Percentiles rank a stretch among this genome's conserved stretches.
phyloP scores from a whole-genome alignment of 2,797 vertebrate species.

The Catamblyrhynchus diadema region DNA sequence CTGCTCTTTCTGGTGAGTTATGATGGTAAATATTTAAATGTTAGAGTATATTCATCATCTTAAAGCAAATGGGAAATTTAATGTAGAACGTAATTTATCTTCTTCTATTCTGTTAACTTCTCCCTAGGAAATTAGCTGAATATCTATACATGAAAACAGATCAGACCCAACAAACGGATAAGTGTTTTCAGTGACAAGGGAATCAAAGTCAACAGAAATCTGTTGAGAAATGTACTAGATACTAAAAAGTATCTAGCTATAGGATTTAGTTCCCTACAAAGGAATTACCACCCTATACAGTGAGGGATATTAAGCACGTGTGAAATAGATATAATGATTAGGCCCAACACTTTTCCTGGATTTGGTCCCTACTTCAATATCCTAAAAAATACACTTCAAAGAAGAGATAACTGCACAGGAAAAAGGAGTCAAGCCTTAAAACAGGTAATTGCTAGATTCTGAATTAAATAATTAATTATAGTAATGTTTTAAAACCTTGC shows the following conservation, averaged over 20 bases:
- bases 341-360: neutral
- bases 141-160: neutral
- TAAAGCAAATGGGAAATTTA: neutral
- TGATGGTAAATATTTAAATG: neutral
- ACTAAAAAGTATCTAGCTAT: neutral
- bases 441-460: neutral
- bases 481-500: neutral
- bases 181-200: neutral
- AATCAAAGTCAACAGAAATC: neutral
- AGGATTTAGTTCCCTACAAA: neutral
- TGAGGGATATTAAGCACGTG: neutral
- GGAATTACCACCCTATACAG: neutral
- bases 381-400: neutral
- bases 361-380: neutral
- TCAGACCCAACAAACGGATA: neutral
- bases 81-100: neutral
- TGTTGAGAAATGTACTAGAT: neutral
- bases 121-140: neutral
- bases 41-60: neutral
- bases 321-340: neutral
- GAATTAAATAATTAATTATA: neutral
- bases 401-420: neutral
- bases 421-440: neutral
- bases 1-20: neutral
- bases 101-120: neutral